phyloP scores from a whole-genome alignment of 2,888 invertebrate species.

The Drosophila koepferae region DNA sequence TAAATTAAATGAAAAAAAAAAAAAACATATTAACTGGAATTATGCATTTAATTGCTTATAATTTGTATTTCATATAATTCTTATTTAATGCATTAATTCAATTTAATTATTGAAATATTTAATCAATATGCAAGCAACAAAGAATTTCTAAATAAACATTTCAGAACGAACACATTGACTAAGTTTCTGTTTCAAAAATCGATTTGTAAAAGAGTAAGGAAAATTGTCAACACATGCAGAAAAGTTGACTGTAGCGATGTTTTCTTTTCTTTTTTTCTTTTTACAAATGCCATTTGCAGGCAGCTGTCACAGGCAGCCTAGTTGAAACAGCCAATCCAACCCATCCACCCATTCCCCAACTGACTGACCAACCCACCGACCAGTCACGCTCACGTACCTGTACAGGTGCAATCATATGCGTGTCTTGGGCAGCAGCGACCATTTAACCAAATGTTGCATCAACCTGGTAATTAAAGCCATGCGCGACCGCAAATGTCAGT shows the following conservation, averaged over 20 bases:
- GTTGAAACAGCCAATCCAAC: neutral
- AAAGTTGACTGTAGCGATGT: neutral
- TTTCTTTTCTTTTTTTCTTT: neutral
- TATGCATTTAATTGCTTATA: too few relatives aligned
- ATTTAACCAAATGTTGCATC: conserved; percentile 66
- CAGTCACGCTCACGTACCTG: neutral
- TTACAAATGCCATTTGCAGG: conserved; percentile 26
- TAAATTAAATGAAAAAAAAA: too few relatives aligned
- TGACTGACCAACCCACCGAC: too few relatives aligned
- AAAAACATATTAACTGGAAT: too few relatives aligned
- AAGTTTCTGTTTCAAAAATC: neutral
- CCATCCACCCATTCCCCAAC: neutral
- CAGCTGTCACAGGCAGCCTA: conserved; percentile 1
- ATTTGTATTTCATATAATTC: too few relatives aligned
- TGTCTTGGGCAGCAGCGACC: conserved; percentile 40
- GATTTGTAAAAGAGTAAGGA: neutral
- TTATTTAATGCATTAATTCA: too few relatives aligned
- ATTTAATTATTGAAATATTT: too few relatives aligned
- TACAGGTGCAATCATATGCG: conserved; percentile 30
- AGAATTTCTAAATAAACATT: too few relatives aligned
- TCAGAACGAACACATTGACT: too few relatives aligned
- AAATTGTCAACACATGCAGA: neutral
- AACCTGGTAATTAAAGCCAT: conserved; percentile 69
- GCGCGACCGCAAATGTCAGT: conserved; percentile 54
- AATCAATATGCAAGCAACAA: too few relatives aligned